Percentiles rank a stretch among this genome's conserved stretches.
phyloP scores from a whole-genome alignment of 2,888 invertebrate species.

The Hipparchia sbordonii region DNA sequence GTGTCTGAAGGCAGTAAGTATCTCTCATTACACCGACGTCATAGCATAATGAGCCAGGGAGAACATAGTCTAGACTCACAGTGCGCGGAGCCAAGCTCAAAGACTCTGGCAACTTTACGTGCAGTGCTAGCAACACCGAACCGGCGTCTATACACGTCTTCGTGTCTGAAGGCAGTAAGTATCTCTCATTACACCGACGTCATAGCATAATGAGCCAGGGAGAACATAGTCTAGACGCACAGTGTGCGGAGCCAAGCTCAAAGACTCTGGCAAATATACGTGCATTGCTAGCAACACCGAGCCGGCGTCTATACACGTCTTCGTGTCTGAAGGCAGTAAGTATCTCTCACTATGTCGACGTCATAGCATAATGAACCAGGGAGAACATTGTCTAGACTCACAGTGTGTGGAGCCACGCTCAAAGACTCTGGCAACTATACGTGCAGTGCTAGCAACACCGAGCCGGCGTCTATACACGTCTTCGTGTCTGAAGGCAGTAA shows the following conservation, averaged over 20 bases:
- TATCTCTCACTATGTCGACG: slow-evolving; percentile 90
- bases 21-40: slow-evolving; percentile 90
- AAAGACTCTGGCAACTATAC: slow-evolving; percentile 96
- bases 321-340: slow-evolving; percentile 89
- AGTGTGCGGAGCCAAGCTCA: slow-evolving; percentile 94
- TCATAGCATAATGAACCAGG: slow-evolving; percentile 87
- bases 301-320: slow-evolving; percentile 94
- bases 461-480: slow-evolving; percentile 94
- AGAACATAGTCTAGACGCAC: slow-evolving; percentile 86
- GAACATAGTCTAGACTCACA: slow-evolving; percentile 88
- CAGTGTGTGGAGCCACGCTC: slow-evolving; percentile 93
- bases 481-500: slow-evolving; percentile 94
- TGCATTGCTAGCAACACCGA: slow-evolving; percentile 96
- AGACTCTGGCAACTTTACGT: slow-evolving; percentile 95
- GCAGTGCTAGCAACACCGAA: slow-evolving; percentile 95
- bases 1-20: slow-evolving; percentile 92
- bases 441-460: slow-evolving; percentile 94
- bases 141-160: slow-evolving; percentile 94
- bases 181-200: slow-evolving; percentile 90
- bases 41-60: neutral
- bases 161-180: slow-evolving; percentile 92
- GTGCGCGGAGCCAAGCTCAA: slow-evolving; percentile 93
- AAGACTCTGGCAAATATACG: slow-evolving; percentile 95
- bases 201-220: too few species aligned
- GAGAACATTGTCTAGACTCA: slow-evolving; percentile 92